Evolutionary conservation across 2,797 vertebrate genomes (phyloP).

Genomic region (Rhodeus uyekii): DNA sequence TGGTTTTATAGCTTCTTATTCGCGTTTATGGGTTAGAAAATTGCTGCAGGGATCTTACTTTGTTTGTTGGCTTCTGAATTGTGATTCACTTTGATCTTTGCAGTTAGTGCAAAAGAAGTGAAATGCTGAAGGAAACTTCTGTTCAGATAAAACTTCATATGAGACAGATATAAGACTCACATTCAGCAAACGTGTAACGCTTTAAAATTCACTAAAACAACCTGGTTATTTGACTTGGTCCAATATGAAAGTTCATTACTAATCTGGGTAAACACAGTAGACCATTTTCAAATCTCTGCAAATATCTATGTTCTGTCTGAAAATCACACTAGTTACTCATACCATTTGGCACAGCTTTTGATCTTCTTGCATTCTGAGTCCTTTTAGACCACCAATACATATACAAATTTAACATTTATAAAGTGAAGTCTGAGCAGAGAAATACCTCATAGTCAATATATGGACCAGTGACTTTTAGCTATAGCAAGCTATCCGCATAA

Average conservation of each 20-base stretch:
- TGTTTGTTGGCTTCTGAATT: slow-evolving; percentile 25
- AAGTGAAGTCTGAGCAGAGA: neutral
- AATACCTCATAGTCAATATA: neutral
- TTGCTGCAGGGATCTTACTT: slow-evolving; percentile 24
- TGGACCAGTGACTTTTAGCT: neutral
- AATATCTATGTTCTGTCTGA: neutral
- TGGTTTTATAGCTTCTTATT: slow-evolving; percentile 22
- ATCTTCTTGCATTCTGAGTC: neutral
- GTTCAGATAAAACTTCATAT: slow-evolving; percentile 18
- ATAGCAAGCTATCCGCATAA: neutral
- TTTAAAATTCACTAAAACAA: neutral
- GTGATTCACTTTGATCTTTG: slow-evolving; percentile 50
- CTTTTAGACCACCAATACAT: neutral
- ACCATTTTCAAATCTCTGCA: neutral
- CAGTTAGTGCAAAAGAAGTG: slow-evolving; percentile 48
- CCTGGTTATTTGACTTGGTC: neutral
- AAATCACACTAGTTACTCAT: neutral
- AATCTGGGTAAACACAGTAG: neutral
- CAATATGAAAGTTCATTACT: neutral
- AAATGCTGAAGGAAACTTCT: slow-evolving; percentile 36
- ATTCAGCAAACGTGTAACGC: neutral
- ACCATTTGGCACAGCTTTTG: neutral
- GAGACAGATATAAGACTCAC: slow-evolving; percentile 10
- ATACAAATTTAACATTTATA: neutral
- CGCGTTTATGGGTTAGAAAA: slow-evolving; percentile 36